Evolutionary conservation across 2,888 invertebrate species (phyloP), one percentile per base, ranked within the genome.

Genomic region (Epistrophe eligans): DNA sequence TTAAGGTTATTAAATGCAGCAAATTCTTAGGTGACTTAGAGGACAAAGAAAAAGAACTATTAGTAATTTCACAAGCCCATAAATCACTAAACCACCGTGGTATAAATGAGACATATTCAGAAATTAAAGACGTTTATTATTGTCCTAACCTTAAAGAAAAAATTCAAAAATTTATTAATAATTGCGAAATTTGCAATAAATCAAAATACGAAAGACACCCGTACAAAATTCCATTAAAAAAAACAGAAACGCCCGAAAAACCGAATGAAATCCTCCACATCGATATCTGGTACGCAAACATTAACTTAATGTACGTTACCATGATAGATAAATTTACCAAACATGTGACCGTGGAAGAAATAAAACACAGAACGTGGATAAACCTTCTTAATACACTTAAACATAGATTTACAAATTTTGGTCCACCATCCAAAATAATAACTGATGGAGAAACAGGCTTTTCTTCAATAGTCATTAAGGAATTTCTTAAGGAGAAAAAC

Each of bases 231-330:
- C n/a, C n/a, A n/a, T n/a, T n/a, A n/a, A n/a, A n/a, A n/a, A n/a
- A n/a, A 57, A 57, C 57, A 35, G 57, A 57, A 35, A 57, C 57
- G 8, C 28, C 57, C 7, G 4, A 32, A 57, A 32, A 57, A 32
- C 55, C 55, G n/a, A 55, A 55, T 17, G 32, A 55, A 57, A n/a
- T 57, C n/a, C 11, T 35, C 2, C 57, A 57, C 4, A 57, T 57
- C 2, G 52, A 52, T 11, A 52, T 52, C 2, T 55, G 55, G 24
- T 55, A 55, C 8, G 55, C 55, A 7, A 28, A 28, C 9, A 55
- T 55, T 32, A 32, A 55, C 9, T 3, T 55, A 0, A 55, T 55
- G 55, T 32, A 6, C 15, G 55, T 55, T 8, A 55, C 15, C 8
- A 55, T 55, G 32, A 32, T 55, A 15, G 24, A 15, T n/a, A 55